A percentile compares a stretch with the other conserved stretches of the same genome.
Evolutionary conservation across 2,797 vertebrate genomes (phyloP).

Genomic region (Pampus argenteus): DNA sequence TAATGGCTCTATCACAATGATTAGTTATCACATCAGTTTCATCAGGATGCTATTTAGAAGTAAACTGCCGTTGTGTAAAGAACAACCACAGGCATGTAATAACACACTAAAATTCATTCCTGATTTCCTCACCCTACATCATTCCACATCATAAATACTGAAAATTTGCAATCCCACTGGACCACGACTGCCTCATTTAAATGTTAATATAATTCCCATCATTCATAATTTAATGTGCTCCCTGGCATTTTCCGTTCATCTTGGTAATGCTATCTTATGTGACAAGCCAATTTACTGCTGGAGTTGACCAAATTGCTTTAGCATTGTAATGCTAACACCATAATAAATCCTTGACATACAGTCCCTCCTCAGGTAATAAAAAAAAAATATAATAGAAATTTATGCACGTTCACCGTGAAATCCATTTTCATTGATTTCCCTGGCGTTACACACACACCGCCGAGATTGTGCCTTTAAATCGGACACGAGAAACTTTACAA

Average conservation of each 20-base stretch:
- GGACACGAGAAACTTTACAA: constrained; percentile 52
- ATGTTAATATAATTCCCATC: constrained; percentile 82
- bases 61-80: constrained; percentile 54
- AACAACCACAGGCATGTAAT: constrained; percentile 55
- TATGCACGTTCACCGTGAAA: constrained; percentile 39
- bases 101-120: constrained; percentile 55
- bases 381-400: constrained; percentile 58
- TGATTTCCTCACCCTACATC: constrained; percentile 62
- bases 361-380: constrained; percentile 66
- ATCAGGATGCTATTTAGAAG: constrained; percentile 46
- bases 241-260: constrained; percentile 73
- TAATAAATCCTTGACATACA: constrained; percentile 71
- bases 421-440: constrained; percentile 67
- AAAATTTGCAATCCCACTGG: constrained; percentile 69
- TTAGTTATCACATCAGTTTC: constrained; percentile 58
- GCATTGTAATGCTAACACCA: constrained; percentile 66
- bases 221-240: constrained; percentile 76
- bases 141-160: constrained; percentile 73
- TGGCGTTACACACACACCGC: constrained; percentile 23
- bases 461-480: constrained; percentile 30
- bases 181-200: constrained; percentile 81
- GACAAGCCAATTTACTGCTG: constrained; percentile 78
- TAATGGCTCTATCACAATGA: constrained; percentile 48
- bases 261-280: constrained; percentile 65
- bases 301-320: constrained; percentile 72